Conservation (phyloP, 2,797 vertebrate species). For the Hapalemur alaotrensis region DNA sequence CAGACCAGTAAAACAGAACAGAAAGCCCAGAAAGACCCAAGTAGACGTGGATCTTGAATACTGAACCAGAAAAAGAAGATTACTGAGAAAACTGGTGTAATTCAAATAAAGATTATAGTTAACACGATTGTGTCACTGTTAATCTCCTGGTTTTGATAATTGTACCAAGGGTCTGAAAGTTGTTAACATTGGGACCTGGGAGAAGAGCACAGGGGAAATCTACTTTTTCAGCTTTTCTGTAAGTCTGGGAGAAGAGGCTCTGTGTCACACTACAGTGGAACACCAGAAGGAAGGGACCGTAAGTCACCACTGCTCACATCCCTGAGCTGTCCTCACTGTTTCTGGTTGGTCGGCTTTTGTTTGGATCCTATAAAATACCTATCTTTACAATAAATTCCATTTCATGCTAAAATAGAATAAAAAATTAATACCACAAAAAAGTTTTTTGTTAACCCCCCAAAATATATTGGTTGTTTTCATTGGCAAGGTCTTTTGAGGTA, state of each 20-base stretch:
- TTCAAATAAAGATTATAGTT: neutral
- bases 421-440: neutral
- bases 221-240: neutral
- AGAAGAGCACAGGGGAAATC: neutral
- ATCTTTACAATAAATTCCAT: neutral
- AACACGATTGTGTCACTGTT: neutral
- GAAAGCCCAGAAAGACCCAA: neutral
- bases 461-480: neutral
- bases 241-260: neutral
- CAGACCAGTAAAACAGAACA: neutral
- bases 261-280: neutral
- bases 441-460: neutral
- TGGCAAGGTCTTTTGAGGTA: neutral
- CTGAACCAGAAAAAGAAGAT: neutral
- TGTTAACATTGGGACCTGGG: neutral
- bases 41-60: neutral
- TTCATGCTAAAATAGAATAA: neutral
- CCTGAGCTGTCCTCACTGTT: neutral
- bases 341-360: neutral
- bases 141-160: neutral
- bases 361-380: neutral
- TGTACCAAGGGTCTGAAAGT: neutral
- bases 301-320: neutral
- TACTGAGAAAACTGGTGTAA: neutral
- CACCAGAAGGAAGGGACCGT: neutral